Percentiles rank a stretch among this genome's conserved stretches.
phyloP scores from a whole-genome alignment of 2,113 vertebrate species.

The Polypterus senegalus region DNA sequence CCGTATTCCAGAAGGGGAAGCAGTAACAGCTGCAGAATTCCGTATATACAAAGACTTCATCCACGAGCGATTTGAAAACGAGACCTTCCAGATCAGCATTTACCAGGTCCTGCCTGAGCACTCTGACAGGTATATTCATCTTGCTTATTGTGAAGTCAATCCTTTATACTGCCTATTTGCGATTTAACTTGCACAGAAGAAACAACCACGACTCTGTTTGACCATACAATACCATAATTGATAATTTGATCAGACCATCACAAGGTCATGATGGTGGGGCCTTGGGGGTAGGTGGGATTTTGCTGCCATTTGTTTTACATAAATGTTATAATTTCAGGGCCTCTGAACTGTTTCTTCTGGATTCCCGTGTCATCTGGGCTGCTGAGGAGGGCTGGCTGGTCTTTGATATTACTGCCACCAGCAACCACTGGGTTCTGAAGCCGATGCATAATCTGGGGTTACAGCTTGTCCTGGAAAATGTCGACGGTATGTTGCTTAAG shows the following conservation, averaged over 20 bases:
- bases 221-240: no score
- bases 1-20: conserved; percentile 81
- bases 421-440: conserved; percentile 93
- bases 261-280: background rate
- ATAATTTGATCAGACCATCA: no score
- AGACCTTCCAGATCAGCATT: conserved; percentile 77
- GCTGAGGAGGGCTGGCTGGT: conserved; percentile 93
- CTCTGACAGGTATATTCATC: conserved; percentile 50
- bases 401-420: conserved; percentile 88
- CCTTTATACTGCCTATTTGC: no score
- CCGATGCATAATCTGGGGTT: conserved; percentile 82
- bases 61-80: conserved; percentile 64
- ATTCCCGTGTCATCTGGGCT: conserved; percentile 87
- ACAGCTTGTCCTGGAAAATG: conserved; percentile 77
- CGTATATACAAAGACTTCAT: conserved; percentile 83
- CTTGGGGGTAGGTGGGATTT: background rate
- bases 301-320: no score
- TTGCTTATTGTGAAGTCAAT: no score
- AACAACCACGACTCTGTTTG: no score
- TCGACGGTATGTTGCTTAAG: conserved; percentile 58
- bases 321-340: conserved; percentile 48
- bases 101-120: conserved; percentile 80
- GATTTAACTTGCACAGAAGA: no score
- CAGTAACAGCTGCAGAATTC: conserved; percentile 81
- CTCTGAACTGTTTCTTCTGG: conserved; percentile 80